Base-by-base conservation (phyloP, 2,888 invertebrate genomes). In the Brachypterus glaber region DNA sequence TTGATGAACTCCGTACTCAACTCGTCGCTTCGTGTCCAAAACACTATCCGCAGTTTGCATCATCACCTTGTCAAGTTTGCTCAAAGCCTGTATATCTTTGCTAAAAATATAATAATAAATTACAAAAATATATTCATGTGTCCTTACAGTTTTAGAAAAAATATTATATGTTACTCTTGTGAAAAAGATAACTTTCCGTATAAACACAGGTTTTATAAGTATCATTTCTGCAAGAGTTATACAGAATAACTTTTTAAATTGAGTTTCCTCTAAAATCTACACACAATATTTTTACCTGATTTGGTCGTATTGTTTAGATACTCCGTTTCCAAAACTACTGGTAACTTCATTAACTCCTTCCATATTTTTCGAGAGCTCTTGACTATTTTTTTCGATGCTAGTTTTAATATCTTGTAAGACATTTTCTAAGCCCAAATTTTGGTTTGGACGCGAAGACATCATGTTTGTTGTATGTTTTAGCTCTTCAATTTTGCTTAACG, bases 1-100 rank as follows among this genome's bases (percentile, higher is more conserved):
- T 62, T 87, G 84, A 53, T 85, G 80, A 0, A 88, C 81, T 4
- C 86, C 85, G 53, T 86, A 88, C 57, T 90, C 89, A 9, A 91
- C 76, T 29, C 86, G 74, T 35, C 86, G 77, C 63, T 87, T 90
- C 1, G 82, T 86, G 41, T 87, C 86, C 55, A 87, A 62, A 18
- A 89, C 85, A 56, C 83, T 80, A 65, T 90, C 89, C 0, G 87
- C 84, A 29, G 85, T 89, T 55, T 85, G 80, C 33, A 86, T 69
- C 63, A 89, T 72, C 2, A 89, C 79, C 47, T 79, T 76, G 56
- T 88, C 87, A 40, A 82, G 77, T 57, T 82, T 84, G 2, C 76
- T 71, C 35, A 89, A 66, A 2, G 73, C 67, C 52, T 72, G 68
- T 3, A 77, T 64, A 57, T 77, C 77, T 67, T 32, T 67, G 67